Evolutionary conservation across 2,113 vertebrate species (phyloP), one percentile per base, ranked within the genome.

Genomic region (Mellivora capensis): DNA sequence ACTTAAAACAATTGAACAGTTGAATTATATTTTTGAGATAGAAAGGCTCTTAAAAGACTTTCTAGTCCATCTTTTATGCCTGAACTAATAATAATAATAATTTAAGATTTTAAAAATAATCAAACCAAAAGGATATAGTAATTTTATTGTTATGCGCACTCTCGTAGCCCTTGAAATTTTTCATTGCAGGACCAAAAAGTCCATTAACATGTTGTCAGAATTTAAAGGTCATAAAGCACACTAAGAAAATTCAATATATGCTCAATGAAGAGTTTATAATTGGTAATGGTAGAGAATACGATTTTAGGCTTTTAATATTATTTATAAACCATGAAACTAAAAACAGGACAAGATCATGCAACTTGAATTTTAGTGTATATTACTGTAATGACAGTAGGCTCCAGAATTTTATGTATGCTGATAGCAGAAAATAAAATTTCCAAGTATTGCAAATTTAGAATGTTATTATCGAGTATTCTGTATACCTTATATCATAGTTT

Each of bases 251-350:
- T 92, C 72, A 96, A 18, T 93, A 96, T 59, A 83, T 47, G 59
- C 27, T 93, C n/a, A 91, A 62, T 90, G 39, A 97, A 87, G 34
- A 96, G 64, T 87, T 92, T 11, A 77, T 93, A 87, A 92, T 90
- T 92, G 52, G 23, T 92, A 90, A 47, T 91, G 39, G 31, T 18
- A 64, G n/a, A 54, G 10, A 91, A 82, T 95, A 85, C 47, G 29
- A 87, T 72, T 94, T 96, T 74, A 59, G 54, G 49, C n/a, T 90
- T 97, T 91, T 90, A 83, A 85, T 74, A 67, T 69, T 95, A 90
- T 42, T 95, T 83, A 71, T 82, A 89, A 95, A 74, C 13, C 12
- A 74, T 87, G 37, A 95, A 69, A 39, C 37, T 77, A 72, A 72
- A 96, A 96, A 91, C 34, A 93, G 44, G 49, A 49, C 15, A 89